Conservation (phyloP, 2,888 invertebrate species). For the Lepidochitona cinerea region DNA sequence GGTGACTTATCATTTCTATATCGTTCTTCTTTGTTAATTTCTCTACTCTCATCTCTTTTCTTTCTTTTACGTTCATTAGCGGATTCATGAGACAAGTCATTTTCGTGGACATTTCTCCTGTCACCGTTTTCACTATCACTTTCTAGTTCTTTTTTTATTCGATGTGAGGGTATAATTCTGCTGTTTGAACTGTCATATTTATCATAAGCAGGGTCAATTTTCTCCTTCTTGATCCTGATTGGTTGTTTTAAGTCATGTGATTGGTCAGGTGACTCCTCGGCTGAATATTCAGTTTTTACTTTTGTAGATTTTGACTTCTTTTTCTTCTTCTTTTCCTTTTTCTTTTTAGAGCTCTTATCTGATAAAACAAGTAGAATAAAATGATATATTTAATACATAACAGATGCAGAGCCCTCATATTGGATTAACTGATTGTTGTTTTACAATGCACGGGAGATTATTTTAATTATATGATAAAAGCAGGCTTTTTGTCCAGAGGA, state of each 20-base stretch:
- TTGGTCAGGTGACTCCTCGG: slow-evolving; percentile 9
- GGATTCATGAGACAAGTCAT: too few species aligned
- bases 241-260: background rate
- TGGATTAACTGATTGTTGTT: too few species aligned
- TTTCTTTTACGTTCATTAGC: too few species aligned
- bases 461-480: too few species aligned
- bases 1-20: too few species aligned
- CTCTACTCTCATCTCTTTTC: too few species aligned
- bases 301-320: slow-evolving; percentile 26
- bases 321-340: slow-evolving; percentile 47
- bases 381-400: too few species aligned
- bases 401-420: too few species aligned
- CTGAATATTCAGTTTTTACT: slow-evolving; percentile 20
- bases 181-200: slow-evolving; percentile 15
- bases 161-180: background rate
- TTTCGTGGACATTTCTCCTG: too few species aligned
- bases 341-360: slow-evolving; percentile 41
- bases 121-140: slow-evolving; percentile 19
- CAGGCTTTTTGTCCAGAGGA: too few species aligned
- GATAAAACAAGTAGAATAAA: slow-evolving; percentile 13
- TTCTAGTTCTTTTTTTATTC: background rate
- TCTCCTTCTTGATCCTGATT: slow-evolving; percentile 40
- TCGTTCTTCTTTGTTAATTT: too few species aligned
- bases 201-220: slow-evolving; percentile 41
- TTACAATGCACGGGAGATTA: too few species aligned